phyloP scores from a whole-genome alignment of 1,140 invertebrate genomes.

The Drosophila albomicans region DNA sequence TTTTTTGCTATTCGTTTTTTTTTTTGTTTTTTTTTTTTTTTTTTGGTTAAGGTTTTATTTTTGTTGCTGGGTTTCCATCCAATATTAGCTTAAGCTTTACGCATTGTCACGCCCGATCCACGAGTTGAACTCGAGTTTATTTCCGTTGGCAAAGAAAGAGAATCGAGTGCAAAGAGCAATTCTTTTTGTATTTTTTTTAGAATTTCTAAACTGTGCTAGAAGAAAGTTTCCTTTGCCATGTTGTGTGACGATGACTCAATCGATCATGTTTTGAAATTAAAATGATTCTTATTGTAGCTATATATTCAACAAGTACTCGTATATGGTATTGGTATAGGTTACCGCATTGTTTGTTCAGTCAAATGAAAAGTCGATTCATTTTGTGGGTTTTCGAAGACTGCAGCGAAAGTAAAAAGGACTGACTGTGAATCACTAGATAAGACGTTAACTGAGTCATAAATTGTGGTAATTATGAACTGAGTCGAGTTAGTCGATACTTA shows the following conservation, averaged over 20 bases:
- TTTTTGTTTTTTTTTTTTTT: neutral
- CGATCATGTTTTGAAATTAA: conserved; percentile 42
- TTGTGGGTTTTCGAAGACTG: conserved; percentile 24
- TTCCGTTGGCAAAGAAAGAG: neutral
- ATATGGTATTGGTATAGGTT: conserved; percentile 16
- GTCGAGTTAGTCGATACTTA: neutral
- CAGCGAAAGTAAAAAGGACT: conserved; percentile 8
- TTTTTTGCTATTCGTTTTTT: neutral
- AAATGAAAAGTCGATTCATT: conserved; percentile 38
- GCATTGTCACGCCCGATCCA: conserved; percentile 22
- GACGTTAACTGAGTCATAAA: neutral
- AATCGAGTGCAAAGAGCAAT: conserved; percentile 25
- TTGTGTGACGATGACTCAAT: conserved; percentile 45
- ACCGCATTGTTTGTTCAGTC: conserved; percentile 41
- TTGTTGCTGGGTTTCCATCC: neutral
- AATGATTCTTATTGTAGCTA: conserved; percentile 38
- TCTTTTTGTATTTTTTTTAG: neutral
- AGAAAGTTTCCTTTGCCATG: conserved; percentile 48
- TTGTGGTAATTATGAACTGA: neutral
- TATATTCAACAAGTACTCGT: neutral
- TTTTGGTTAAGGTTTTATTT: conserved; percentile 22
- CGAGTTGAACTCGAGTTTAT: conserved; percentile 1
- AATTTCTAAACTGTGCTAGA: conserved; percentile 11
- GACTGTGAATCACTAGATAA: conserved; percentile 8
- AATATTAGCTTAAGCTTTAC: conserved; percentile 3